phyloP scores from a whole-genome alignment of 2,113 vertebrate species.

The Erythrolamprus reginae region DNA sequence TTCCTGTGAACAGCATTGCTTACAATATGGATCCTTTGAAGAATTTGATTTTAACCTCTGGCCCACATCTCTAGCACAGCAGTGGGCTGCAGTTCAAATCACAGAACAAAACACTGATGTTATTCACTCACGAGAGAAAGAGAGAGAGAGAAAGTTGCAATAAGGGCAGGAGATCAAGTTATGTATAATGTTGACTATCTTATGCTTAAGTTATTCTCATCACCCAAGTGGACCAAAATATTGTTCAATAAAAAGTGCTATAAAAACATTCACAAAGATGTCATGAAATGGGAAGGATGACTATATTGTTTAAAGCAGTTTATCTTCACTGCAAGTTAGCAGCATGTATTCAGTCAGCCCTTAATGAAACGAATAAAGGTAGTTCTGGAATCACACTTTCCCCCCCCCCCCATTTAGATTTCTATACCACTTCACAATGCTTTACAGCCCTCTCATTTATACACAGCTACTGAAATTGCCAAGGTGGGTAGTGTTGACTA shows the following conservation, averaged over 20 bases:
- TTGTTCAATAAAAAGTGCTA: not conserved
- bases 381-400: not conserved
- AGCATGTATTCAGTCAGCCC: not conserved
- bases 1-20: not conserved
- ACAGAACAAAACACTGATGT: not conserved
- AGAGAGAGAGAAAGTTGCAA: not conserved
- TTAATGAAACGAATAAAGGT: not conserved
- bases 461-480: not conserved
- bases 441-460: too few species aligned
- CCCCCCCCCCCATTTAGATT: too few species aligned
- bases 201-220: not conserved
- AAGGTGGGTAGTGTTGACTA: not conserved
- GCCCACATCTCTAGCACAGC: not conserved
- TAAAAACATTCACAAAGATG: not conserved
- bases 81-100: constrained; percentile 1
- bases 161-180: not conserved
- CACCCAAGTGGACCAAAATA: not conserved
- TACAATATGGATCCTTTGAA: constrained; percentile 18
- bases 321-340: not conserved
- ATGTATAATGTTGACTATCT: not conserved
- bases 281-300: not conserved
- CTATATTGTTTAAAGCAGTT: not conserved
- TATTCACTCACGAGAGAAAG: not conserved
- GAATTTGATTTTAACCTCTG: constrained; percentile 10
- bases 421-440: too few species aligned